These are phyloP conservation scores for Hylomyscus alleni DNA, from an alignment of 2,797 vertebrate species.

Conservation along the genomic window DNA sequence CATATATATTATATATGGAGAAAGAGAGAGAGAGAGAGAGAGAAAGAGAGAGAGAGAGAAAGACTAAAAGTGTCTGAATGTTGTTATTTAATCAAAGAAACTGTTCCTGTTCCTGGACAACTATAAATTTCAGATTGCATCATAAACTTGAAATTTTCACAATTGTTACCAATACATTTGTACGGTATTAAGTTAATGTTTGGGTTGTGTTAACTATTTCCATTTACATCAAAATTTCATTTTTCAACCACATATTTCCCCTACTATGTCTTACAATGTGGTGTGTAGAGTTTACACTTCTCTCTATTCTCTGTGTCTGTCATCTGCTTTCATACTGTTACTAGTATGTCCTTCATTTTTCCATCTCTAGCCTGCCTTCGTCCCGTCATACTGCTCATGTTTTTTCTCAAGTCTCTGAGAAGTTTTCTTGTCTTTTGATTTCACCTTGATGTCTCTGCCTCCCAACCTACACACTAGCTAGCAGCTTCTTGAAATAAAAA, in stretches of 20 bases:
- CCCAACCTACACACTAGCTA: not conserved
- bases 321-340: not conserved
- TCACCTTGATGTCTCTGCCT: not conserved
- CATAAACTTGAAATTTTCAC: not conserved
- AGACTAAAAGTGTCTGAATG: not conserved
- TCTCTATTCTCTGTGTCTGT: not conserved
- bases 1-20: too few relatives aligned
- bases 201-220: conserved; percentile 29
- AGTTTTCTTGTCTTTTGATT: not conserved
- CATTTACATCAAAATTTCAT: not conserved
- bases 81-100: not conserved
- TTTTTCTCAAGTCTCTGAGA: not conserved
- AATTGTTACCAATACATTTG: not conserved
- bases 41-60: too few relatives aligned
- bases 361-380: not conserved
- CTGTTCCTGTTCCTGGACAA: not conserved
- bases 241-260: conserved; percentile 34
- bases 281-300: not conserved
- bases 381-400: not conserved
- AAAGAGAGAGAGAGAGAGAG: too few relatives aligned
- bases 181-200: not conserved
- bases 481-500: not conserved
- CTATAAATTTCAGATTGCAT: not conserved
- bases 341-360: not conserved
- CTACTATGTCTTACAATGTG: not conserved